phyloP scores from a whole-genome alignment of 2,888 invertebrate species.

The Galerucella pusilla region DNA sequence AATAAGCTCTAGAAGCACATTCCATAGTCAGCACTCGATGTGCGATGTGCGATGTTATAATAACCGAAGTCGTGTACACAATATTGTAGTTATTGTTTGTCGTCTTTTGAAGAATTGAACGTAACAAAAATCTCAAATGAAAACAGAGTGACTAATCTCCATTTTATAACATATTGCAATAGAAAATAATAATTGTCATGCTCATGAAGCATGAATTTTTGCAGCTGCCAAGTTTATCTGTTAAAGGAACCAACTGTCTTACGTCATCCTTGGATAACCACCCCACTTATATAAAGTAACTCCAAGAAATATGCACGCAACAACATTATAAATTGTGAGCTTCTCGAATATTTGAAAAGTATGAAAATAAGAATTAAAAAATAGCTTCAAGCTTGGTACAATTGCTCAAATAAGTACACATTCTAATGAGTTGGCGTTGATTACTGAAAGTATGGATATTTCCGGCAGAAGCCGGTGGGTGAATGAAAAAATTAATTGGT shows the following conservation, averaged over 20 bases:
- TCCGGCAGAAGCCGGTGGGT: no score
- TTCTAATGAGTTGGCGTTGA: no score
- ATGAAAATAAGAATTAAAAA: no score
- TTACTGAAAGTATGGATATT: no score
- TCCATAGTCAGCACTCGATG: no score
- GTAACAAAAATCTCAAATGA: not conserved
- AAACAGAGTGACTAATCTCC: not conserved
- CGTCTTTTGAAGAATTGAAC: not conserved
- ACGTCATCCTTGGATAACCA: constrained; percentile 62
- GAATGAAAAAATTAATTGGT: no score
- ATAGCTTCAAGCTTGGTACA: no score
- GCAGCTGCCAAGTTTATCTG: constrained; percentile 56
- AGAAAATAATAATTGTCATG: constrained; percentile 43
- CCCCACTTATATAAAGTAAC: constrained; percentile 48
- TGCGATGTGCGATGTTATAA: no score
- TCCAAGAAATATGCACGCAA: not conserved
- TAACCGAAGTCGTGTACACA: no score
- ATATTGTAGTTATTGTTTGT: no score
- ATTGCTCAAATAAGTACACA: no score
- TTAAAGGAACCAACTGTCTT: constrained; percentile 61
- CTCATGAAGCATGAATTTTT: constrained; percentile 54
- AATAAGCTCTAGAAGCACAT: no score
- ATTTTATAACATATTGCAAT: constrained; percentile 22
- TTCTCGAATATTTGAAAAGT: not conserved
- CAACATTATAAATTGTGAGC: not conserved